Evolutionary conservation across 1,140 invertebrate genomes (phyloP), one percentile per base, ranked within the genome.

Genomic region (Rhopalosiphum maidis): DNA sequence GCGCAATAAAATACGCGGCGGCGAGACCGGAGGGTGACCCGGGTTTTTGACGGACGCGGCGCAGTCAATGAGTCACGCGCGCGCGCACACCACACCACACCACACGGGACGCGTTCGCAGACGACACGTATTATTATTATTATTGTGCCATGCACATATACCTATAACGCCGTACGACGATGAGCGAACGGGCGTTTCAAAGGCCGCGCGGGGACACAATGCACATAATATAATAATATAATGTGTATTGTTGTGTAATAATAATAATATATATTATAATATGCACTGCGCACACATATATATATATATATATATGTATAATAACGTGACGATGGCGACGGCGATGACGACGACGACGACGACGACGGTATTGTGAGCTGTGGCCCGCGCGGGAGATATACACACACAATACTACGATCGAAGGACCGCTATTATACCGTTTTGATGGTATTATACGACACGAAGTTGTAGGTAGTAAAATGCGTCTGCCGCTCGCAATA

Each of bases 41-140:
- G 46, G 30, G 46, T 89, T 37, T 54, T 89, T 25, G 88, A 55
- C 88, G 88, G 88, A 89, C 88, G 88, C 30, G 37, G 87, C 88
- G 88, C 30, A 54, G 87, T 89, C 87, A 89, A 89, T 89, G 88
- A 89, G 88, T 89, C 88, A 89, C 51, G 48, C 43, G 2, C 85
- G 8, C 85, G 18, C 8, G 30, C 83, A 41, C n/a, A 35, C 68
- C 15, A 30, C 37, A 77, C 68, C 25, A 23, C 8, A 18, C 8
- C 48, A 21, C 60, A 22, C 60, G 30, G 4, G 60, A 8, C 60
- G 8, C 30, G 21, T 37, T 22, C 55, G 35, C 77, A 21, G 21
- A 86, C 25, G 21, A 86, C 25, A 43, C 41, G 11, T n/a, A 87
- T 87, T n/a, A 51, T 86, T 41, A 41, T 41, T 41, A 41, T 41